Conservation (phyloP, 2,797 vertebrate genomes). For the Nyctibius grandis region DNA sequence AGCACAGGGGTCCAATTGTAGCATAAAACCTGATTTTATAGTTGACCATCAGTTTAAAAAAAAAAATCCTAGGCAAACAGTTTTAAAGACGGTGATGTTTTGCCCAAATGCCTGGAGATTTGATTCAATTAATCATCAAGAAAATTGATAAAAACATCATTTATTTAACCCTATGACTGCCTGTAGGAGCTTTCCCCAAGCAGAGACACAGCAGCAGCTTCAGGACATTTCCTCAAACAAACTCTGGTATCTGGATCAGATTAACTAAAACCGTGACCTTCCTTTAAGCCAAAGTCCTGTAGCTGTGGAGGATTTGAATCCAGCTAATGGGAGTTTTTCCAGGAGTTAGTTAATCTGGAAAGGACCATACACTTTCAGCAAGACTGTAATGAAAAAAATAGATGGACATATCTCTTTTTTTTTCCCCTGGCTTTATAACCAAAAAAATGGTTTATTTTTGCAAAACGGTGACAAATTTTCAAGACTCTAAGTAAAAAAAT, state of each 20-base stretch:
- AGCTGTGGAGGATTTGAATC: background rate
- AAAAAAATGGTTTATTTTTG: background rate
- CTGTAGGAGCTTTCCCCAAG: background rate
- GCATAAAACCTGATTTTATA: background rate
- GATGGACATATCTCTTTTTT: background rate
- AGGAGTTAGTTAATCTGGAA: background rate
- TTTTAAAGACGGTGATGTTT: background rate
- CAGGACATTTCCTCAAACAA: background rate
- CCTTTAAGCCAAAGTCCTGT: background rate
- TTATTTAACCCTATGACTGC: background rate
- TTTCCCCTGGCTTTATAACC: background rate
- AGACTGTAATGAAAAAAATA: background rate
- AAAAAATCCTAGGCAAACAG: background rate
- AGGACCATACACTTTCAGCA: background rate
- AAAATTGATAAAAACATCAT: background rate
- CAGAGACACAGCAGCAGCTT: background rate
- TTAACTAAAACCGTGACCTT: background rate
- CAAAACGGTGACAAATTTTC: conserved; percentile 5
- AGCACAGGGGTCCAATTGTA: background rate
- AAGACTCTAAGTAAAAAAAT: conserved; percentile 26
- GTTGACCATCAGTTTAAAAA: background rate
- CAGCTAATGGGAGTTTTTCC: background rate
- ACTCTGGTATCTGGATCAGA: background rate
- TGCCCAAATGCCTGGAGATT: background rate
- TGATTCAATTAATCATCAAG: background rate